Percentiles rank a stretch among this genome's conserved stretches.
These are phyloP conservation scores for Lycorma delicatula DNA, from an alignment of 1,140 invertebrate genomes.

Conservation along the genomic window DNA sequence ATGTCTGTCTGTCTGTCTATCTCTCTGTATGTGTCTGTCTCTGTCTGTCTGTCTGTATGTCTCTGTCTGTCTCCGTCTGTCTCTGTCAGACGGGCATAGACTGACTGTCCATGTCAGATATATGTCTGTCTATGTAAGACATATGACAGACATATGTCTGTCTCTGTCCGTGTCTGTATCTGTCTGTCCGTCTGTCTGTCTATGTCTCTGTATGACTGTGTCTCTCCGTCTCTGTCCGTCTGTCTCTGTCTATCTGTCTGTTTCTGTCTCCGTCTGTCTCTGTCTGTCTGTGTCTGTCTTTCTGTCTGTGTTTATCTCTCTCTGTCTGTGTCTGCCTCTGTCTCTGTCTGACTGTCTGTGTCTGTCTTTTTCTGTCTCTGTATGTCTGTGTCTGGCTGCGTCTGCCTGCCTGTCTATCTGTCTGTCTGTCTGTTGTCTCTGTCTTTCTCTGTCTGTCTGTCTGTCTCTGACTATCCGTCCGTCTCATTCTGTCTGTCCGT, in stretches of 20 bases:
- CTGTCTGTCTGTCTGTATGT: conserved; percentile 16
- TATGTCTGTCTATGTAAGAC: conserved; percentile 14
- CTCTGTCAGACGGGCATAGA: conserved; percentile 14
- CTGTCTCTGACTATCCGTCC: conserved; percentile 3
- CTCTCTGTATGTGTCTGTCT: conserved; percentile 21
- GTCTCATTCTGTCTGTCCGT: conserved; percentile 4
- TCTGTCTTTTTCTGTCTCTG: background rate
- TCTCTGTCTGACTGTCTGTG: background rate
- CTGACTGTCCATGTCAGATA: conserved; percentile 16
- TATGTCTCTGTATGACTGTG: conserved; percentile 20
- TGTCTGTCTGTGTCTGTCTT: conserved; percentile 18
- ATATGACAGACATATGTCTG: conserved; percentile 17
- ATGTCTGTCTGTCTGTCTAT: conserved; percentile 22
- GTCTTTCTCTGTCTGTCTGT: conserved; percentile 2
- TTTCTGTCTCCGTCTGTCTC: conserved; percentile 12
- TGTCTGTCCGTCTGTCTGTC: conserved; percentile 22
- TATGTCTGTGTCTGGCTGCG: background rate
- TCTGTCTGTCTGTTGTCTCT: background rate
- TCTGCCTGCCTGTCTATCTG: background rate
- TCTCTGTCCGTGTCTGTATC: conserved; percentile 19
- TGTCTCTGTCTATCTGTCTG: conserved; percentile 11
- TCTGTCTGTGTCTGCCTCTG: conserved; percentile 14
- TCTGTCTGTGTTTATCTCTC: conserved; percentile 20
- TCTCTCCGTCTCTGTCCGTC: conserved; percentile 18
- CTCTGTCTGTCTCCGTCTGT: conserved; percentile 11